phyloP scores from a whole-genome alignment of 1,140 invertebrate species.

The Epicauta chinensis region DNA sequence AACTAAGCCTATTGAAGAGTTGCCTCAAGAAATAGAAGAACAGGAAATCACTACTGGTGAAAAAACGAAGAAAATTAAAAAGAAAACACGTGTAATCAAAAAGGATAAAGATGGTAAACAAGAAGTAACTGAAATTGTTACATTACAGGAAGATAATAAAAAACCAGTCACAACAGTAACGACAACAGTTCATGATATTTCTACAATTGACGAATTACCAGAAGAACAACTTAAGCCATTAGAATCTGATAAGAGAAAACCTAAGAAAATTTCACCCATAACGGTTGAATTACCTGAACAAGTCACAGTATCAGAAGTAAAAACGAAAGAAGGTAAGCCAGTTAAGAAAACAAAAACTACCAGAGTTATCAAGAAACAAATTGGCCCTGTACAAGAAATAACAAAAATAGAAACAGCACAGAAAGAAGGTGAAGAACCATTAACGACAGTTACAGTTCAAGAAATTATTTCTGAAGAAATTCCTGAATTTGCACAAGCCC shows the following conservation, averaged over 20 bases:
- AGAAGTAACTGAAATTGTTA: slow-evolving; percentile 46
- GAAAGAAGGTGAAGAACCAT: slow-evolving; percentile 36
- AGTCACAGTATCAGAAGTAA: slow-evolving; percentile 36
- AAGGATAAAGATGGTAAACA: slow-evolving; percentile 40
- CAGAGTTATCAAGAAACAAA: slow-evolving; percentile 35
- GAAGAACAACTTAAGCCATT: slow-evolving; percentile 35
- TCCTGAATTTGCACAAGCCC: slow-evolving; percentile 9
- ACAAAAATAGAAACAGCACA: slow-evolving; percentile 37
- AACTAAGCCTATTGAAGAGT: slow-evolving; percentile 35
- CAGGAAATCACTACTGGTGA: slow-evolving; percentile 36
- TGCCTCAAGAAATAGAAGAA: slow-evolving; percentile 37
- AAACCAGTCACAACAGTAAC: slow-evolving; percentile 42
- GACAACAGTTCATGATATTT: slow-evolving; percentile 19
- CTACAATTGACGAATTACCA: slow-evolving; percentile 17
- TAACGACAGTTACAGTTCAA: slow-evolving; percentile 40
- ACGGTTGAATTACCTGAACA: slow-evolving; percentile 44
- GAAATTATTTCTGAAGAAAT: slow-evolving; percentile 34
- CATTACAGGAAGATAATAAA: slow-evolving; percentile 46
- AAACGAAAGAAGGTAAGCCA: slow-evolving; percentile 32
- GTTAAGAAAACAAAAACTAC: slow-evolving; percentile 37
- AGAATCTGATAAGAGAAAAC: slow-evolving; percentile 22
- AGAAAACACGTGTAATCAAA: slow-evolving; percentile 40
- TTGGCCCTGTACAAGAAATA: slow-evolving; percentile 32
- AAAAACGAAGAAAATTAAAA: slow-evolving; percentile 36
- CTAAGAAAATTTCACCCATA: slow-evolving; percentile 13